These are phyloP conservation scores for Amphipoea lucens DNA, from an alignment of 2,888 invertebrate genomes.

Conservation along the genomic window DNA sequence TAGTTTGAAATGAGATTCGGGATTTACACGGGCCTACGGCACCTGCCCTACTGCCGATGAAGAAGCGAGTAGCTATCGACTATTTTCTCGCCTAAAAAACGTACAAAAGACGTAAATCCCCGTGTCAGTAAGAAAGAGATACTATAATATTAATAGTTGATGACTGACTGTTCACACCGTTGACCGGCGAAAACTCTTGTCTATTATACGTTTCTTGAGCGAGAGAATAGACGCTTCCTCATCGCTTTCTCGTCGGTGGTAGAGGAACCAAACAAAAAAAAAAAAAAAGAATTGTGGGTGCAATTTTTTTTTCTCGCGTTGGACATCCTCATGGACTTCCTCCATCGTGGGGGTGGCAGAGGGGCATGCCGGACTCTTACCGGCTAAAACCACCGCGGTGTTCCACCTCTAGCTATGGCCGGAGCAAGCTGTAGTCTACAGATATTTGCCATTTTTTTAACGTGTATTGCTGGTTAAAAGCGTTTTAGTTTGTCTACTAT, in stretches of 20 bases:
- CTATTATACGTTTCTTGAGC: no score
- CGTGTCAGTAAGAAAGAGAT: background rate
- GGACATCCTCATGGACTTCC: no score
- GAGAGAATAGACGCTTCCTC: background rate
- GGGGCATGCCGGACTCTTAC: no score
- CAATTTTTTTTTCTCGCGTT: no score
- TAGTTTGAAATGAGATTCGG: background rate
- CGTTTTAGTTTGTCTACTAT: constrained; percentile 12
- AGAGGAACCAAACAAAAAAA: background rate
- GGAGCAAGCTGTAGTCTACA: background rate
- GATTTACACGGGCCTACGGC: no score
- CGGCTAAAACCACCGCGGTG: no score
- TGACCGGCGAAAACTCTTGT: background rate
- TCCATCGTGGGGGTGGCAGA: no score
- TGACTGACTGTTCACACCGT: background rate
- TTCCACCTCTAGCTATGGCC: no score
- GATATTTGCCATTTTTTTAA: constrained; percentile 18
- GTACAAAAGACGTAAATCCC: no score
- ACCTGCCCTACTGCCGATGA: background rate
- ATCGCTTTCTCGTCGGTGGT: background rate
- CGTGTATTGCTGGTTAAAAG: constrained; percentile 24
- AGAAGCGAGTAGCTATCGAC: background rate
- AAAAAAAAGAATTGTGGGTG: background rate
- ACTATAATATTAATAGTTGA: background rate
- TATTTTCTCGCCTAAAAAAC: background rate